A percentile compares a stretch with the other conserved stretches of the same genome.
phyloP scores from a whole-genome alignment of 2,888 invertebrate species.

The Encarsia formosa region DNA sequence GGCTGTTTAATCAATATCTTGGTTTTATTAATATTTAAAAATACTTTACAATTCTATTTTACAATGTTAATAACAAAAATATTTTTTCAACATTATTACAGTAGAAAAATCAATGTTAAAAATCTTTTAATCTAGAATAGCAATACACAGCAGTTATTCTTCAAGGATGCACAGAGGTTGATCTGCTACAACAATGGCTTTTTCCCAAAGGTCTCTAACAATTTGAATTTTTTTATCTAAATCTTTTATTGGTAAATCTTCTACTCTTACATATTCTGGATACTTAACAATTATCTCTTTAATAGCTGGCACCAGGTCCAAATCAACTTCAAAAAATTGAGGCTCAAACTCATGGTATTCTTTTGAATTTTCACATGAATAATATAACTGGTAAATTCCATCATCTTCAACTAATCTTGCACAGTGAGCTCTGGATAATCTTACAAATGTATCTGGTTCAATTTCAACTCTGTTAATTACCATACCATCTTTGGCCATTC shows the following conservation, averaged over 20 bases:
- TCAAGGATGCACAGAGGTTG: slow-evolving; percentile 55
- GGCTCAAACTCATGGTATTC: slow-evolving; percentile 80
- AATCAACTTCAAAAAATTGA: slow-evolving; percentile 71
- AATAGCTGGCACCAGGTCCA: slow-evolving; percentile 65
- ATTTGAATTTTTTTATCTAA: slow-evolving; percentile 63
- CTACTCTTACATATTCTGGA: slow-evolving; percentile 72
- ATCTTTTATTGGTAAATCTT: slow-evolving; percentile 64
- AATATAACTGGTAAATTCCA: slow-evolving; percentile 65
- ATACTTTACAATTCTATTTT: too few relatives aligned
- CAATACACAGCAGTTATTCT: too few relatives aligned
- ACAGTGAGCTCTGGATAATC: slow-evolving; percentile 53
- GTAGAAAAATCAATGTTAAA: too few relatives aligned
- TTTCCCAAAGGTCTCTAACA: slow-evolving; percentile 76
- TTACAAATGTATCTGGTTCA: slow-evolving; percentile 61
- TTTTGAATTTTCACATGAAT: slow-evolving; percentile 78
- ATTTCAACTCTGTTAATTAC: slow-evolving; percentile 66
- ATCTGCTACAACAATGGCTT: slow-evolving; percentile 73
- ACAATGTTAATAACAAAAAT: too few relatives aligned
- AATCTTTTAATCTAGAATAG: too few relatives aligned
- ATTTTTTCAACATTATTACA: too few relatives aligned
- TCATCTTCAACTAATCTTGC: slow-evolving; percentile 63
- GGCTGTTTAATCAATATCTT: too few relatives aligned
- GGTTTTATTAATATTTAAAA: too few relatives aligned
- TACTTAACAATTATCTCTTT: slow-evolving; percentile 68
- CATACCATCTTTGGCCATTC: slow-evolving; percentile 60